Conservation (phyloP, 2,888 invertebrate species). For the Agrotis puta region DNA sequence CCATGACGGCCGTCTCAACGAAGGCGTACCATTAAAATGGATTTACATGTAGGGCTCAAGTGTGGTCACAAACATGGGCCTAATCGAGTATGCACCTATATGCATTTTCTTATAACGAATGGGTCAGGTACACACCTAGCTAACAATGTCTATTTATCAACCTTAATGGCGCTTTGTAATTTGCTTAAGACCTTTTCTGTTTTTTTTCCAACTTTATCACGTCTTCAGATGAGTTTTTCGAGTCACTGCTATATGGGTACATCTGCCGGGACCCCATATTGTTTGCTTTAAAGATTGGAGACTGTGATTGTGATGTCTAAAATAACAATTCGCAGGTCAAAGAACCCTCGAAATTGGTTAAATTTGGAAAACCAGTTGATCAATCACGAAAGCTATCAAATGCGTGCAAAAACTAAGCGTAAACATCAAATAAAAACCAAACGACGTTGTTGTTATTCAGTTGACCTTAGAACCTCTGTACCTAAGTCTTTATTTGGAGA, state of each 20-base stretch:
- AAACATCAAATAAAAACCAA: constrained; percentile 21
- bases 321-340: neutral
- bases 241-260: neutral
- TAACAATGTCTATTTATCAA: neutral
- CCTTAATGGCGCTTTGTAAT: neutral
- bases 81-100: neutral
- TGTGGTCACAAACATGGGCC: neutral
- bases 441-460: constrained; percentile 14
- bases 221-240: neutral
- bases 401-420: constrained; percentile 7
- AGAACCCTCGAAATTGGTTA: neutral
- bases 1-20: neutral
- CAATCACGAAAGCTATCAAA: neutral
- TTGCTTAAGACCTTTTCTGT: neutral
- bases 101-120: no score
- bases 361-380: neutral
- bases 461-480: constrained; percentile 27
- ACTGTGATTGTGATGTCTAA: neutral
- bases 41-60: neutral
- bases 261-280: neutral
- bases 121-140: neutral
- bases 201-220: neutral
- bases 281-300: neutral
- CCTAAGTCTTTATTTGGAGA: constrained; percentile 35
- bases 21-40: neutral